Evolutionary conservation across 2,797 vertebrate genomes (phyloP).

Genomic region (Acrossocheilus wenchowensis): DNA sequence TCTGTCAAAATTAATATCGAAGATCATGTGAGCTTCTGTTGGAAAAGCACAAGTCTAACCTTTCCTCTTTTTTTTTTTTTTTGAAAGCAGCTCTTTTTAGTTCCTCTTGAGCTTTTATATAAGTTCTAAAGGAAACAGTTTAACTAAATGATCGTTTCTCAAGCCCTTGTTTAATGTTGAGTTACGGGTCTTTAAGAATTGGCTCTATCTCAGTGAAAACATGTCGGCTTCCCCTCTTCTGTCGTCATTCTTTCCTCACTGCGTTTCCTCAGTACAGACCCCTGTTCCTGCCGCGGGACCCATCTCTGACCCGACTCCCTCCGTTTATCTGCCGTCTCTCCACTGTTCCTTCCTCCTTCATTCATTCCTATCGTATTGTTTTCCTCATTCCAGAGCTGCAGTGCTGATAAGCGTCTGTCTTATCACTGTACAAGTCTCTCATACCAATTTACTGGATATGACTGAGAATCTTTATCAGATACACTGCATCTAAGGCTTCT

Average conservation of each 20-base stretch:
- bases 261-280: slow-evolving; percentile 63
- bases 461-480: background rate
- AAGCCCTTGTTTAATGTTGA: background rate
- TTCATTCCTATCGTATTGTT: slow-evolving; percentile 41
- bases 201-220: slow-evolving; percentile 8
- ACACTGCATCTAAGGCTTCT: background rate
- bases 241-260: slow-evolving; percentile 60
- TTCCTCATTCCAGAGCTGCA: slow-evolving; percentile 47
- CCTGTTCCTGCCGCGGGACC: slow-evolving; percentile 31
- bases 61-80: background rate
- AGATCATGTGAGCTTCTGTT: background rate
- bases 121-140: background rate
- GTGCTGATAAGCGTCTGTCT: slow-evolving; percentile 25
- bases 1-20: background rate
- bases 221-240: slow-evolving; percentile 65
- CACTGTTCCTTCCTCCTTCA: slow-evolving; percentile 43
- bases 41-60: background rate
- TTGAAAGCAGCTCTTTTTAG: background rate
- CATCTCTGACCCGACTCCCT: slow-evolving; percentile 59
- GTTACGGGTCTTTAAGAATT: background rate
- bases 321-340: slow-evolving; percentile 48
- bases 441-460: slow-evolving; percentile 4
- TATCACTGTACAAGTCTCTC: slow-evolving; percentile 22
- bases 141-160: background rate
- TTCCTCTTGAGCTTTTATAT: background rate